Conservation (phyloP, 2,113 vertebrate species). For the Brachionichthys hirsutus region DNA sequence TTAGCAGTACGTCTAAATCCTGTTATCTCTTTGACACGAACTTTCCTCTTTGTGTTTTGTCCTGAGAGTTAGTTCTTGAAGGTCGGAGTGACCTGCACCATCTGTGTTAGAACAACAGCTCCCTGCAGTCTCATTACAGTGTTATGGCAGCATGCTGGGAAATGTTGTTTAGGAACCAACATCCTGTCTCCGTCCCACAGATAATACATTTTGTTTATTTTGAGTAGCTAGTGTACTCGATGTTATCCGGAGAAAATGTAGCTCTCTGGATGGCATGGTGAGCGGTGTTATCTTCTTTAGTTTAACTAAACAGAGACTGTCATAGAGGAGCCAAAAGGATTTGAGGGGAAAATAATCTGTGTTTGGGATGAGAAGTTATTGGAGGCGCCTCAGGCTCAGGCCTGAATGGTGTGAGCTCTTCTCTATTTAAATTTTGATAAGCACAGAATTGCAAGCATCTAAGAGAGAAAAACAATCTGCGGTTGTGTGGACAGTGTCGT, state of each 20-base stretch:
- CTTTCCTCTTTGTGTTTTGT: constrained; percentile 38
- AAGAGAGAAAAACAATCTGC: too few relatives aligned
- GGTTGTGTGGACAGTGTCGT: too few relatives aligned
- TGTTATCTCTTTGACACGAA: constrained; percentile 6
- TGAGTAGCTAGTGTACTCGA: constrained; percentile 69
- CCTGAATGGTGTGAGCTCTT: background rate
- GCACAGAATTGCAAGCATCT: background rate
- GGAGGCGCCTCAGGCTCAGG: background rate
- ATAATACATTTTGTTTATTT: constrained; percentile 80
- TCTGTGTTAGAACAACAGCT: constrained; percentile 38
- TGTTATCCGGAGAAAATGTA: constrained; percentile 44
- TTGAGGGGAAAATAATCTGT: constrained; percentile 11
- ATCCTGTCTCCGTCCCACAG: constrained; percentile 76
- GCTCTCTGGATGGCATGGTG: constrained; percentile 8
- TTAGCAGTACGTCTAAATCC: constrained; percentile 2
- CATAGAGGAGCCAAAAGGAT: constrained; percentile 5
- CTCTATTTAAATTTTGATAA: too few relatives aligned
- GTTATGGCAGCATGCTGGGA: constrained; percentile 53
- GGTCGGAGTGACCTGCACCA: constrained; percentile 43
- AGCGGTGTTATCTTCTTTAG: constrained; percentile 9
- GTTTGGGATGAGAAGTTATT: background rate
- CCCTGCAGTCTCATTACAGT: constrained; percentile 59
- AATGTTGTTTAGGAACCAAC: constrained; percentile 73
- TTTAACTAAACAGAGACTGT: constrained; percentile 16
- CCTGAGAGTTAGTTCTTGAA: constrained; percentile 15